Percentiles rank a stretch among this genome's conserved stretches.
Conservation (phyloP, 2,797 vertebrate genomes). For the Enteromius unitaeniatus region DNA sequence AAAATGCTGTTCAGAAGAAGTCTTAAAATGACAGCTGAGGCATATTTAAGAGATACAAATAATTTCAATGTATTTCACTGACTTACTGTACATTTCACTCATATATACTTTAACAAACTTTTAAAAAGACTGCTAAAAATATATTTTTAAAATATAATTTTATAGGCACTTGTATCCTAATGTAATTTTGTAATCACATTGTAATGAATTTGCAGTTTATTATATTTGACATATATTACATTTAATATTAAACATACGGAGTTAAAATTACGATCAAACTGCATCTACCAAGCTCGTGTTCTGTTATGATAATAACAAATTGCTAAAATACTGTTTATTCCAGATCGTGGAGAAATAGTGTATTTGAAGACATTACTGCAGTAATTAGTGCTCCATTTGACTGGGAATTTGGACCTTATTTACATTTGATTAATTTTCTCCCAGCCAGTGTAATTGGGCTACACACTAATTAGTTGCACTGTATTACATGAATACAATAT, state of each 20-base stretch:
- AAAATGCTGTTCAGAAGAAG: background rate
- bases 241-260: background rate
- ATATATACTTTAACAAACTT: background rate
- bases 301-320: background rate
- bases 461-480: slow-evolving; percentile 3
- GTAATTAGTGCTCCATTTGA: background rate
- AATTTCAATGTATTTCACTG: background rate
- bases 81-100: background rate
- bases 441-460: background rate
- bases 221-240: background rate
- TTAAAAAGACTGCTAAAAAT: background rate
- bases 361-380: slow-evolving; percentile 4
- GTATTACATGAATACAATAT: background rate
- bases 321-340: background rate
- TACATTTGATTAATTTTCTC: background rate
- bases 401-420: background rate
- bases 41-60: background rate
- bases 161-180: background rate
- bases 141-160: background rate
- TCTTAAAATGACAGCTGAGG: background rate
- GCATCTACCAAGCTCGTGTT: background rate
- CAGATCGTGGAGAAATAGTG: background rate
- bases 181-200: background rate
- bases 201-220: background rate
- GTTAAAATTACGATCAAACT: background rate